A percentile compares a stretch with the other conserved stretches of the same genome.
Conservation (phyloP, 2,797 vertebrate species). For the Gymnoscopelus microlampas region DNA sequence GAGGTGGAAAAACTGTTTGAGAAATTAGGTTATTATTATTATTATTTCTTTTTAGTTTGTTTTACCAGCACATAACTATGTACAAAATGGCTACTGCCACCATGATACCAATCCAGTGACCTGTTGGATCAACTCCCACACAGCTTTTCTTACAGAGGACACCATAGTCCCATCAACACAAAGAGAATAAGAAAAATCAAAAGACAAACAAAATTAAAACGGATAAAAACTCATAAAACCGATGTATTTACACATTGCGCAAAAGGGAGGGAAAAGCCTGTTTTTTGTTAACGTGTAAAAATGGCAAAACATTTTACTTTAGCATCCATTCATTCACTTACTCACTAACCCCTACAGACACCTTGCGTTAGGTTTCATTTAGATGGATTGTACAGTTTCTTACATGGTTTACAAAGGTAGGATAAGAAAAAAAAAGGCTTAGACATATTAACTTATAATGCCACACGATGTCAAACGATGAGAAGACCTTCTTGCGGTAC, state of each 20-base stretch:
- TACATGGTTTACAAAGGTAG: slow-evolving; percentile 74
- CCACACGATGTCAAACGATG: slow-evolving; percentile 57
- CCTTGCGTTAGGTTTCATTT: slow-evolving; percentile 60
- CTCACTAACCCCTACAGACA: slow-evolving; percentile 67
- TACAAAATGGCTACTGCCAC: slow-evolving; percentile 67
- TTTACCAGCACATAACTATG: slow-evolving; percentile 61
- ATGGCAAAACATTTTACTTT: slow-evolving; percentile 44
- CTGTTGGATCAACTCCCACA: slow-evolving; percentile 34
- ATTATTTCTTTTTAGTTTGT: slow-evolving; percentile 44
- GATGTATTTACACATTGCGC: slow-evolving; percentile 62
- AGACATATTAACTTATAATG: slow-evolving; percentile 67
- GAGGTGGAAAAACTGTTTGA: slow-evolving; percentile 16
- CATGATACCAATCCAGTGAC: slow-evolving; percentile 57
- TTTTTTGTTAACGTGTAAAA: slow-evolving; percentile 58
- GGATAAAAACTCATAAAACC: slow-evolving; percentile 33
- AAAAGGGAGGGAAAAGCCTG: slow-evolving; percentile 42
- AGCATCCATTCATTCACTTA: slow-evolving; percentile 54
- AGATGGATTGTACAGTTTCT: slow-evolving; percentile 75
- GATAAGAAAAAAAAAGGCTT: slow-evolving; percentile 69
- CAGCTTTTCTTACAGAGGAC: slow-evolving; percentile 23
- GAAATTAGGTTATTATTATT: not conserved
- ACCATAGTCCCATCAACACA: slow-evolving; percentile 19
- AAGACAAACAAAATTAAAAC: slow-evolving; percentile 43
- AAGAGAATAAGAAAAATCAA: slow-evolving; percentile 31
- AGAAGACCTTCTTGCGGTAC: slow-evolving; percentile 61